Conservation (phyloP, 2,113 vertebrate species). For the Mirza zaza region DNA sequence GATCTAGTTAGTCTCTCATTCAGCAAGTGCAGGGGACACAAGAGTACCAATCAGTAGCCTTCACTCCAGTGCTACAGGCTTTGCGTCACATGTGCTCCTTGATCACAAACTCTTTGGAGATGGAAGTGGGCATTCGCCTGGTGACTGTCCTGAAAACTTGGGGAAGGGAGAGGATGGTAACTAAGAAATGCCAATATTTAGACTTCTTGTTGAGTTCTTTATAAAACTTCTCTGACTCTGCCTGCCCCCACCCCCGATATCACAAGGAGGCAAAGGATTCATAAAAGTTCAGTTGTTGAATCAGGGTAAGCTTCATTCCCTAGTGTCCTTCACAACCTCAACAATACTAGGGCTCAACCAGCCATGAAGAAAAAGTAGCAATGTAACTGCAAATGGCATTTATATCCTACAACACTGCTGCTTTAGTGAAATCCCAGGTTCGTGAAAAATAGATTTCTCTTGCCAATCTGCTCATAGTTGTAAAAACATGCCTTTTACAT, state of each 20-base stretch:
- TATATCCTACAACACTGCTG: background rate
- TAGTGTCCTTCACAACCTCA: background rate
- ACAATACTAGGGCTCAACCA: background rate
- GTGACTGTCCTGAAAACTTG: background rate
- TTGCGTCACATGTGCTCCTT: background rate
- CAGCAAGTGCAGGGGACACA: background rate
- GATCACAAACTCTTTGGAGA: background rate
- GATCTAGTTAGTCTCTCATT: background rate
- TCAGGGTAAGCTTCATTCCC: background rate
- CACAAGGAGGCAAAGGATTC: background rate
- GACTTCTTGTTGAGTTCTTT: background rate
- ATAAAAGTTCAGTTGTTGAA: background rate
- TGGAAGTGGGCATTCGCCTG: background rate
- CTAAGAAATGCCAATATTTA: background rate
- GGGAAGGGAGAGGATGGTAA: background rate
- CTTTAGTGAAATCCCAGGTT: background rate
- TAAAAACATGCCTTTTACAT: background rate
- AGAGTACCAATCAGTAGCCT: background rate
- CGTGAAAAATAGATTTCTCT: background rate
- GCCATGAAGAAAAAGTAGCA: background rate
- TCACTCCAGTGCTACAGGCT: background rate
- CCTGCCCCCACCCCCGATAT: background rate
- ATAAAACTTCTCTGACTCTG: background rate
- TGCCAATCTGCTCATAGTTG: background rate
- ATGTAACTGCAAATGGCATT: slow-evolving; percentile 17